Conservation (phyloP, 2,888 invertebrate genomes). For the Caprella mutica region DNA sequence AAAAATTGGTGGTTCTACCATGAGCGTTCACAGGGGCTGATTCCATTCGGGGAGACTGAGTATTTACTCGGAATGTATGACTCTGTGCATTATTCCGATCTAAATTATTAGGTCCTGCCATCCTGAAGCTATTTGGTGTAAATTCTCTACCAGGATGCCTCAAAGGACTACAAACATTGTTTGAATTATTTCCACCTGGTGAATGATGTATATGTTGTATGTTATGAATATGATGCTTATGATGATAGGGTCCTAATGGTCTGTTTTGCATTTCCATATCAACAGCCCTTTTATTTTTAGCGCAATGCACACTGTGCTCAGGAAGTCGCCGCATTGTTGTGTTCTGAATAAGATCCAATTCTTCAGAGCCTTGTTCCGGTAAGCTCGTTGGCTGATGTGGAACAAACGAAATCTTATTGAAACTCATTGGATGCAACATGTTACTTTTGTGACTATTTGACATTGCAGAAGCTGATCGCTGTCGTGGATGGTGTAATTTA, state of each 20-base stretch:
- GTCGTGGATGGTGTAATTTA: too few species aligned
- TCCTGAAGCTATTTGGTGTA: too few species aligned
- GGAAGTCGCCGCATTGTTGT: background rate
- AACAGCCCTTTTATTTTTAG: background rate
- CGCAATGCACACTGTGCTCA: slow-evolving; percentile 2
- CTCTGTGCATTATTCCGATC: too few species aligned
- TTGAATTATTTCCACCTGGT: background rate
- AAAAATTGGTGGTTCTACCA: background rate
- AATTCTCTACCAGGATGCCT: too few species aligned
- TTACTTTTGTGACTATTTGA: too few species aligned
- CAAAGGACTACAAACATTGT: too few species aligned
- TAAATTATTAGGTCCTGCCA: too few species aligned
- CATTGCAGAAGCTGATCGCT: too few species aligned
- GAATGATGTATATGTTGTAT: too few species aligned
- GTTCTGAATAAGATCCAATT: background rate
- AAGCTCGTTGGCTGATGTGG: slow-evolving; percentile 8
- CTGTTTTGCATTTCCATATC: too few species aligned
- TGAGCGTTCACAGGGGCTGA: background rate
- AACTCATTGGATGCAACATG: slow-evolving; percentile 6
- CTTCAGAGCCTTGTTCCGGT: background rate
- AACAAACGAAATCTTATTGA: background rate
- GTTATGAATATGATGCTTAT: slow-evolving; percentile 2
- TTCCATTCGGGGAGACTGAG: background rate
- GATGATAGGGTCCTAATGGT: too few species aligned
- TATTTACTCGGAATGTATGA: background rate